These are phyloP conservation scores for Otocyon megalotis DNA, from an alignment of 2,113 vertebrate genomes.

Conservation along the genomic window DNA sequence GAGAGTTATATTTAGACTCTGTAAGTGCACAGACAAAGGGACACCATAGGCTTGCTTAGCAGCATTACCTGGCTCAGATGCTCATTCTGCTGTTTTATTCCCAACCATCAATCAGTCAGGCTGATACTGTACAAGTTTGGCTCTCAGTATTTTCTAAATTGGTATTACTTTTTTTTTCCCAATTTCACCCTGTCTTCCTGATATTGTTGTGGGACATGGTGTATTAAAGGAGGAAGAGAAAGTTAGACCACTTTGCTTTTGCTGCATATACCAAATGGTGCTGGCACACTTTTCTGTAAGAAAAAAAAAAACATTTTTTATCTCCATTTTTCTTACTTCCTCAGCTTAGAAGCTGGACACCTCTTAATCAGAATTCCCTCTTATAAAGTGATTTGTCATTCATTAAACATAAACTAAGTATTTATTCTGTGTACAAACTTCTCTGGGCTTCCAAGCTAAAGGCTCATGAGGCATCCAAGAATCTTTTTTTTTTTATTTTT, in stretches of 20 bases:
- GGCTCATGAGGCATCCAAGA: background rate
- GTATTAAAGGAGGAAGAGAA: background rate
- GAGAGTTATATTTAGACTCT: background rate
- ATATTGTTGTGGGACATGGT: background rate
- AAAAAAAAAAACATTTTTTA: background rate
- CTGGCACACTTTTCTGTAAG: background rate
- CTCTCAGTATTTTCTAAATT: background rate
- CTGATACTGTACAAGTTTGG: background rate
- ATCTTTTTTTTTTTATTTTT: background rate
- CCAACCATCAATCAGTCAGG: background rate
- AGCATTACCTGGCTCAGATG: background rate
- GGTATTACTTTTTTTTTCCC: fast-evolving
- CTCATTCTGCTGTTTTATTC: background rate
- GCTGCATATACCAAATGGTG: background rate
- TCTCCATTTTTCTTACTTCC: background rate
- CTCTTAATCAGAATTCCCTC: background rate
- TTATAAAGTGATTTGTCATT: background rate
- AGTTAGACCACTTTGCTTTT: background rate
- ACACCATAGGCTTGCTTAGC: background rate
- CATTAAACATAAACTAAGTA: background rate
- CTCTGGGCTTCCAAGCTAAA: background rate
- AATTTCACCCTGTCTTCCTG: background rate
- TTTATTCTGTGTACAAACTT: background rate
- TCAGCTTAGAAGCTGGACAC: background rate
- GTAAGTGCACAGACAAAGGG: fast-evolving